Percentiles rank a stretch among this genome's conserved stretches.
Evolutionary conservation across 2,888 invertebrate genomes (phyloP).

Genomic region (Brachylomia viminalis): DNA sequence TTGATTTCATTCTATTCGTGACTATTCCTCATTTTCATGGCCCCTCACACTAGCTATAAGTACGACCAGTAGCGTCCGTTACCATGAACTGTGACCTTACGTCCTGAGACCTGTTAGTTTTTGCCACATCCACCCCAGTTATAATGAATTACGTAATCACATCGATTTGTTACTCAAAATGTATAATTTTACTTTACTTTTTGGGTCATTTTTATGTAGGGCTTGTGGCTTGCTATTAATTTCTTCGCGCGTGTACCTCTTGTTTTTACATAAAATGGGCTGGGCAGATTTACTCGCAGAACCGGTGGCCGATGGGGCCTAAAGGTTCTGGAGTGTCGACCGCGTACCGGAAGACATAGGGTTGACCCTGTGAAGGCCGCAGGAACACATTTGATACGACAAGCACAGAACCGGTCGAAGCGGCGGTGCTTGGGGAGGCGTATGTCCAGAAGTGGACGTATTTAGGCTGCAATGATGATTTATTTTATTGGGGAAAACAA

Average conservation of each 20-base stretch:
- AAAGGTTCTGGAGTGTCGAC: not conserved
- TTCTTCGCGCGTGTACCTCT: not conserved
- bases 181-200: slow-evolving; percentile 26
- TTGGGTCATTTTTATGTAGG: slow-evolving; percentile 15
- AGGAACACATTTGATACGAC: not conserved
- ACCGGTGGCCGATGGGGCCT: not conserved
- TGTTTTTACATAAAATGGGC: not conserved
- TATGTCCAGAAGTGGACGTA: not conserved
- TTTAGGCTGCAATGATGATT: too few species aligned
- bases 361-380: not conserved
- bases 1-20: too few species aligned
- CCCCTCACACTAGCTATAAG: slow-evolving; percentile 63
- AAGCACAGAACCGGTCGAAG: not conserved
- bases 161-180: slow-evolving; percentile 51
- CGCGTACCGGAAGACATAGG: not conserved
- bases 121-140: slow-evolving; percentile 47
- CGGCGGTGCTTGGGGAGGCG: not conserved
- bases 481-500: too few species aligned
- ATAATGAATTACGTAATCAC: slow-evolving; percentile 63
- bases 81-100: slow-evolving; percentile 79
- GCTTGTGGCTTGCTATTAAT: not conserved
- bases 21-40: slow-evolving; percentile 44
- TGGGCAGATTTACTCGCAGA: not conserved
- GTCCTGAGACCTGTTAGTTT: slow-evolving; percentile 55
- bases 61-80: slow-evolving; percentile 65